phyloP scores from a whole-genome alignment of 2,888 invertebrate genomes.

The Erebia epiphron region DNA sequence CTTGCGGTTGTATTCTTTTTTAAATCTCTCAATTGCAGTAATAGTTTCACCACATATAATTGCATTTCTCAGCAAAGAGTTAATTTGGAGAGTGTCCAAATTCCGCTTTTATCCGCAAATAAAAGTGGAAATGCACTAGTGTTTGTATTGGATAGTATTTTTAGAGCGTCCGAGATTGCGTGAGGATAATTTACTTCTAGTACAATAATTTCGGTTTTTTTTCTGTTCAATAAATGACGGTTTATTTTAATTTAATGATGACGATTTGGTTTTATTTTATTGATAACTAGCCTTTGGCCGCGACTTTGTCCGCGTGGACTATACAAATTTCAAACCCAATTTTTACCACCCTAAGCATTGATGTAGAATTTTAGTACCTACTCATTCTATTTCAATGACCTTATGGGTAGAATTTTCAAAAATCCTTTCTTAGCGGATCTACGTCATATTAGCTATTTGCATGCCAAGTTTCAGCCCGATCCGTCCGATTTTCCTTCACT shows the following conservation, averaged over 20 bases:
- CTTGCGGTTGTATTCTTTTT: constrained; percentile 37
- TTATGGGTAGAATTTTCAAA: too few species aligned
- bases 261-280: background rate
- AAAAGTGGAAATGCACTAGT: constrained; percentile 53
- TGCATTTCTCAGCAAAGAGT: constrained; percentile 66
- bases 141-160: constrained; percentile 36
- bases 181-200: background rate
- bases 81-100: constrained; percentile 77
- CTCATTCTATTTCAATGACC: too few species aligned
- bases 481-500: too few species aligned
- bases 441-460: too few species aligned
- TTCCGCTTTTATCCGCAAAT: constrained; percentile 68
- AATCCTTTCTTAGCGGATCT: too few species aligned
- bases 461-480: too few species aligned
- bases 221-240: background rate
- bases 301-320: too few species aligned
- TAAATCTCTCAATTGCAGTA: constrained; percentile 46
- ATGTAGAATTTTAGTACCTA: too few species aligned
- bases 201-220: background rate
- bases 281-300: too few species aligned
- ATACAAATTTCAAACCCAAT: too few species aligned
- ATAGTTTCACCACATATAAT: constrained; percentile 68
- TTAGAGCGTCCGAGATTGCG: constrained; percentile 23
- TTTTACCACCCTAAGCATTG: too few species aligned
- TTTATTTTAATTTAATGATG: background rate